Evolutionary conservation across 2,113 vertebrate genomes (phyloP).

Genomic region (Chaetorhynchus papuensis): DNA sequence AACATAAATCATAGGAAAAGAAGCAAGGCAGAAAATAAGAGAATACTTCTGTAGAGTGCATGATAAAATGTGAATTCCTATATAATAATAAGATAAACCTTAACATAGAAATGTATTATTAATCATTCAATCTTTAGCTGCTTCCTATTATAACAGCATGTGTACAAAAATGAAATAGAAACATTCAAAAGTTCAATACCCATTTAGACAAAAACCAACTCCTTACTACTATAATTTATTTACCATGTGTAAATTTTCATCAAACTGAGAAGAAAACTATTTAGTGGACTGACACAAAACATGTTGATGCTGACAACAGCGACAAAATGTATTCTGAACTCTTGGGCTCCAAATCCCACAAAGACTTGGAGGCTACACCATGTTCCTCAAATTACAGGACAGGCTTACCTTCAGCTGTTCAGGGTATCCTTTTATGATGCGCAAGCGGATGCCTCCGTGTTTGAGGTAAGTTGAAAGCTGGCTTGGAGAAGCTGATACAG

Average conservation of each 20-base stretch:
- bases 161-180: background rate
- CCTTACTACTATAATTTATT: background rate
- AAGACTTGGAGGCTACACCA: background rate
- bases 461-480: background rate
- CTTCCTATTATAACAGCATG: background rate
- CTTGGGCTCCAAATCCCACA: background rate
- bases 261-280: background rate
- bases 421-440: constrained; percentile 47
- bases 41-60: background rate
- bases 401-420: constrained; percentile 74
- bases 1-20: background rate
- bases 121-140: background rate
- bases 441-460: constrained; percentile 28
- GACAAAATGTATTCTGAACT: background rate
- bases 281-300: background rate
- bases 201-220: background rate
- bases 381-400: background rate
- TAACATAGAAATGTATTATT: background rate
- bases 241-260: background rate
- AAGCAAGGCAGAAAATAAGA: background rate
- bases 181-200: background rate
- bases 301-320: no score
- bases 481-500: background rate
- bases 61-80: background rate
- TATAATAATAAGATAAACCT: background rate